Conservation (phyloP, 2,888 invertebrate species). For the Leptura quadrifasciata region DNA sequence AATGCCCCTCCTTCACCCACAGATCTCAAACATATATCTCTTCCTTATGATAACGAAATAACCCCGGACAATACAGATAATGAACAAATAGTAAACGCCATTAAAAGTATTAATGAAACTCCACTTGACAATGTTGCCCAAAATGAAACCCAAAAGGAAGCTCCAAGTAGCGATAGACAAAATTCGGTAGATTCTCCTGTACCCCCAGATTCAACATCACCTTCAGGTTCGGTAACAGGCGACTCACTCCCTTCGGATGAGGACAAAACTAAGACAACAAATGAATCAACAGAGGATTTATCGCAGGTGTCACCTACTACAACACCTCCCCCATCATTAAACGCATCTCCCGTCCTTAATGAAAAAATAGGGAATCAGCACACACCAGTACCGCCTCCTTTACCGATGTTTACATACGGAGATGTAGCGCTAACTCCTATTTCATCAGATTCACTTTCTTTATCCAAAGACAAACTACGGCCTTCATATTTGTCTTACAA, state of each 20-base stretch:
- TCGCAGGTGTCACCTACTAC: neutral
- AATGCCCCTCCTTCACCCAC: slow-evolving; percentile 44
- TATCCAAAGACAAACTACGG: neutral
- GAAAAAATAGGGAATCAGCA: slow-evolving; percentile 10
- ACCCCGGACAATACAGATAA: slow-evolving; percentile 11
- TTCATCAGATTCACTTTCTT: neutral
- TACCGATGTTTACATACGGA: slow-evolving; percentile 13
- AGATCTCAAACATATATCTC: slow-evolving; percentile 27
- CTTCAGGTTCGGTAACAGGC: neutral
- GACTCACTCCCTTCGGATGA: neutral
- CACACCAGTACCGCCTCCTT: slow-evolving; percentile 50
- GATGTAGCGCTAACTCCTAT: neutral
- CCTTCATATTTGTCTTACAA: no score
- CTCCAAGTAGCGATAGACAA: neutral
- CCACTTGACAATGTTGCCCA: neutral
- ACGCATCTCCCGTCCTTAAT: slow-evolving; percentile 15
- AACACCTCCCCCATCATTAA: slow-evolving; percentile 44
- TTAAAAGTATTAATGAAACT: slow-evolving; percentile 5
- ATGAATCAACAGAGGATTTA: neutral
- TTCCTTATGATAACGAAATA: slow-evolving; percentile 12
- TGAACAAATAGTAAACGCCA: neutral
- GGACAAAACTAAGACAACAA: neutral
- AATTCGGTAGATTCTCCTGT: slow-evolving; percentile 33
- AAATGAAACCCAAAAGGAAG: slow-evolving; percentile 28
- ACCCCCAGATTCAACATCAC: slow-evolving; percentile 31